Conservation (phyloP, 2,113 vertebrate species). For the Rhea pennata region DNA sequence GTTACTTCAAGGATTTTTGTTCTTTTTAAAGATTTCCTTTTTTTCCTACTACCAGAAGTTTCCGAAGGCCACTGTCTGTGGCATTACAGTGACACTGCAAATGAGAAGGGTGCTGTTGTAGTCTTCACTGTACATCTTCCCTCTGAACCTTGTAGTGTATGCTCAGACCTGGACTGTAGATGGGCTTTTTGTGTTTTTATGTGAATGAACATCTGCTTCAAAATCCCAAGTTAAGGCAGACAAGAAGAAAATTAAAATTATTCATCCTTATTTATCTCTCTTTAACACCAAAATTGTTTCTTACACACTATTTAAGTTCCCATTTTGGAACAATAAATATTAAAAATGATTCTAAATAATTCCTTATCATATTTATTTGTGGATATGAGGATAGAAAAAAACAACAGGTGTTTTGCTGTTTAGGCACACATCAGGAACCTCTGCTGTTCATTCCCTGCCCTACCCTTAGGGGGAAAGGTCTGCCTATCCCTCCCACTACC, state of each 20-base stretch:
- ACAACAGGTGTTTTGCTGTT: not conserved
- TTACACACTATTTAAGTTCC: slow-evolving; percentile 31
- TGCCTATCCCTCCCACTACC: not conserved
- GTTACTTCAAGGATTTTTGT: not conserved
- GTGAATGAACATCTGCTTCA: slow-evolving; percentile 68
- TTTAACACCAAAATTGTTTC: slow-evolving; percentile 16
- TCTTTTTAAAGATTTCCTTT: not conserved
- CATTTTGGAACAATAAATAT: slow-evolving; percentile 52
- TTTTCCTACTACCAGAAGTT: not conserved
- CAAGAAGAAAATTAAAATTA: slow-evolving; percentile 62
- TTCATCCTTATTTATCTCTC: slow-evolving; percentile 53
- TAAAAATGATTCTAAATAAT: slow-evolving; percentile 62
- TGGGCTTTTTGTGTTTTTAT: slow-evolving; percentile 4
- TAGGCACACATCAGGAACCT: not conserved
- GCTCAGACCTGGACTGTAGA: slow-evolving; percentile 19
- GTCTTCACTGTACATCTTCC: not conserved
- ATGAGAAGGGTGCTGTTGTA: not conserved
- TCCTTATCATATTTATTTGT: slow-evolving; percentile 45
- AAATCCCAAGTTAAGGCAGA: slow-evolving; percentile 59
- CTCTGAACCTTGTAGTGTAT: not conserved
- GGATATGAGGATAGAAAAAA: not conserved
- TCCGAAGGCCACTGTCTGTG: not conserved
- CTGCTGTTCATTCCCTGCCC: not conserved
- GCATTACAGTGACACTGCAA: not conserved
- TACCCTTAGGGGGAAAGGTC: not conserved